These are phyloP conservation scores for Diuraphis noxia DNA, from an alignment of 1,140 invertebrate species.

Conservation along the genomic window DNA sequence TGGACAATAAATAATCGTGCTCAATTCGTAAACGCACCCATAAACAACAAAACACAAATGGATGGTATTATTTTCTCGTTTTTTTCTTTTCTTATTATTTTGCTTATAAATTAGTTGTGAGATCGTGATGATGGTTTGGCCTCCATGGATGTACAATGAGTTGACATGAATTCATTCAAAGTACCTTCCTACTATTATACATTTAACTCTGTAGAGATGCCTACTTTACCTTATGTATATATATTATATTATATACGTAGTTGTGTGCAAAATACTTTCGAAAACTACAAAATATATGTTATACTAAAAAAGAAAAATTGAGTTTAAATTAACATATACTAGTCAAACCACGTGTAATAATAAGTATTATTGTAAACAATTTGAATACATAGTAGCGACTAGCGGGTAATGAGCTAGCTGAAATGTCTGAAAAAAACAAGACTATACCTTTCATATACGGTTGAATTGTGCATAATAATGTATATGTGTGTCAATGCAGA, in stretches of 20 bases:
- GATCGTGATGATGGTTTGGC: background rate
- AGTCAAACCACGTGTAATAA: background rate
- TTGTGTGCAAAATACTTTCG: background rate
- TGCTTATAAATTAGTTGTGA: background rate
- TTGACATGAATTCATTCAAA: background rate
- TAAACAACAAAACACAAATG: slow-evolving; percentile 15
- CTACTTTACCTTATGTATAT: background rate
- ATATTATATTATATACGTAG: background rate
- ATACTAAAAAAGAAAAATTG: background rate
- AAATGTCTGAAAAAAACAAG: background rate
- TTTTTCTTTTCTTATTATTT: background rate
- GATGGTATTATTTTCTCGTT: slow-evolving; percentile 34
- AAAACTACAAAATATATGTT: background rate
- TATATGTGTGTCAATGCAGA: background rate
- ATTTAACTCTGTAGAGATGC: background rate
- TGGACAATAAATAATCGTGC: slow-evolving; percentile 19
- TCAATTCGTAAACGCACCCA: background rate
- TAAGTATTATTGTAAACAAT: background rate
- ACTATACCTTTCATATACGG: background rate
- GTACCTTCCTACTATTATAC: slow-evolving; percentile 13
- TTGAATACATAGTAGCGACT: background rate
- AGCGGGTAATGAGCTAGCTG: background rate
- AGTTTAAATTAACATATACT: slow-evolving; percentile 12
- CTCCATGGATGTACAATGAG: background rate
- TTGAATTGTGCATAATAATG: background rate